These are phyloP conservation scores for Prosapia bicincta DNA, from an alignment of 2,888 invertebrate species.

Conservation along the genomic window DNA sequence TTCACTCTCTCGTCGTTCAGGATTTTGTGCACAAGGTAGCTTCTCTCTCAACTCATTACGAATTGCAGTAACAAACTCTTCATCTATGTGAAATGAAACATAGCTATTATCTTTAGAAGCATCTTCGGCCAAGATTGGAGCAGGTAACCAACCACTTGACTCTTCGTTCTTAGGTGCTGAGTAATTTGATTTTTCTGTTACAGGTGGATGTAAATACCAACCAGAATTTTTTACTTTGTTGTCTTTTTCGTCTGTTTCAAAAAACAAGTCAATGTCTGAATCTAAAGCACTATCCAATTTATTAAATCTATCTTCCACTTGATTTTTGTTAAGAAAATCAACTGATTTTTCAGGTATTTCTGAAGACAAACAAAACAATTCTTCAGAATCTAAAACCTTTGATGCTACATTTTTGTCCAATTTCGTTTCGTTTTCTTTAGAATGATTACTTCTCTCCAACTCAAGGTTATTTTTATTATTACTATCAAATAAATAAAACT, in stretches of 20 bases:
- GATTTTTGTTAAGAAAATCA: constrained; percentile 16
- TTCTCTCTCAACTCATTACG: constrained; percentile 67
- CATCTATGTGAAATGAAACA: constrained; percentile 57
- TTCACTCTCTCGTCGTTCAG: constrained; percentile 43
- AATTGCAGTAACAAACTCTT: constrained; percentile 66
- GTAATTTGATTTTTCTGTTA: neutral
- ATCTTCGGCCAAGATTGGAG: constrained; percentile 44
- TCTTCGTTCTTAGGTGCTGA: constrained; percentile 30
- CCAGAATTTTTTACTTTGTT: constrained; percentile 25
- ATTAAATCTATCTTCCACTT: constrained; percentile 12
- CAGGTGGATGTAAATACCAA: constrained; percentile 40
- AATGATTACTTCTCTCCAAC: neutral
- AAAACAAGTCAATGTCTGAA: constrained; percentile 15
- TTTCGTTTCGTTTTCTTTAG: neutral
- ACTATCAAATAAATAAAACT: neutral
- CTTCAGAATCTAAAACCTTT: neutral
- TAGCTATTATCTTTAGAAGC: constrained; percentile 51
- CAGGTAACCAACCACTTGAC: constrained; percentile 49
- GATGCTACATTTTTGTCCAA: neutral
- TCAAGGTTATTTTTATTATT: neutral
- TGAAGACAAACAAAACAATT: neutral
- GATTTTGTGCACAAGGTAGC: constrained; percentile 52
- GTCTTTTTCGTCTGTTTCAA: constrained; percentile 5
- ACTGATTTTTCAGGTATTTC: constrained; percentile 24
- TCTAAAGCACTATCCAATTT: constrained; percentile 16